phyloP scores from a whole-genome alignment of 92 coral and sea anemone species.

The Zoanthus gigantus region DNA sequence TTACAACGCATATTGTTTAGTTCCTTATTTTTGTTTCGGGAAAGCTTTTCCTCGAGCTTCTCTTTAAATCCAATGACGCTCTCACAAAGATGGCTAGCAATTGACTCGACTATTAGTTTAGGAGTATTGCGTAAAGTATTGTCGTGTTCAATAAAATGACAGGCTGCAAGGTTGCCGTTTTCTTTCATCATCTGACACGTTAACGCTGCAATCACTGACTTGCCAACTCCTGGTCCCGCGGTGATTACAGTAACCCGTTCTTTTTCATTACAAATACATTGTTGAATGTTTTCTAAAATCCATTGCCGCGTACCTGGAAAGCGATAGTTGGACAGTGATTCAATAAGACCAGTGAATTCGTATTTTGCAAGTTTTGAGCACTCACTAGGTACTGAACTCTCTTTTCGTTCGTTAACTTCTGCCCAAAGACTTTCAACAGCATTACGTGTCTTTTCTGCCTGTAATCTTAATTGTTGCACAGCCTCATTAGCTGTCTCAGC shows the following conservation, averaged over 20 bases:
- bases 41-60: conserved; percentile 62
- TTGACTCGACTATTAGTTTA: conserved; percentile 66
- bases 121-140: conserved; percentile 66
- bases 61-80: conserved; percentile 60
- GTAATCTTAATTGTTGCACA: conserved; percentile 1
- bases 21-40: conserved; percentile 29
- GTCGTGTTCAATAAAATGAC: conserved; percentile 70
- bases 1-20: conserved; percentile 15
- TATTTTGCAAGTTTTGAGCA: conserved; percentile 59
- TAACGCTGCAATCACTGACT: conserved; percentile 71
- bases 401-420: neutral
- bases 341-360: conserved; percentile 62
- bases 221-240: conserved; percentile 79
- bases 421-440: conserved; percentile 28
- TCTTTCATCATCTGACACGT: conserved; percentile 55
- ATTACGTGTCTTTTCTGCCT: conserved; percentile 30
- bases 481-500: conserved; percentile 22
- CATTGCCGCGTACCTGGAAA: conserved; percentile 68
- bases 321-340: conserved; percentile 29
- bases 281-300: conserved; percentile 65
- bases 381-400: neutral
- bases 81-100: conserved; percentile 69
- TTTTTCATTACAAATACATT: conserved; percentile 51
- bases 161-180: conserved; percentile 56
- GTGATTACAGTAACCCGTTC: conserved; percentile 57